phyloP scores from a whole-genome alignment of 2,888 invertebrate genomes.

The Diloba caeruleocephala region DNA sequence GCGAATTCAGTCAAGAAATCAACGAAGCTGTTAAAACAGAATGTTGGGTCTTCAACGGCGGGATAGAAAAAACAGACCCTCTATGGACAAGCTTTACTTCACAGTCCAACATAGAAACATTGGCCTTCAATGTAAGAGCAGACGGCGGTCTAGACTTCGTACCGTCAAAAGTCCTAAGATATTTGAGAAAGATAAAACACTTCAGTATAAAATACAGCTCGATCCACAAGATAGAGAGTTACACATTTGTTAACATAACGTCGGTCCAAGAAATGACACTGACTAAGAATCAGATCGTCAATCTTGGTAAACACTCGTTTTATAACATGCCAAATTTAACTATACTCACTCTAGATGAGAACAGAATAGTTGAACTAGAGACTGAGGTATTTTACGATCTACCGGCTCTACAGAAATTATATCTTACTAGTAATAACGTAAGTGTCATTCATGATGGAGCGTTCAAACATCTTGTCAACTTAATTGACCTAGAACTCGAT shows the following conservation, averaged over 20 bases:
- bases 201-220: slow-evolving; percentile 93
- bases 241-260: slow-evolving; percentile 93
- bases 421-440: slow-evolving; percentile 96
- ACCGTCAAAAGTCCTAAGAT: slow-evolving; percentile 92
- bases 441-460: slow-evolving; percentile 95
- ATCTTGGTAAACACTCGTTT: slow-evolving; percentile 91
- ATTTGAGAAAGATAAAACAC: slow-evolving; percentile 90
- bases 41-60: slow-evolving; percentile 93
- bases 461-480: slow-evolving; percentile 92
- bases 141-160: slow-evolving; percentile 92
- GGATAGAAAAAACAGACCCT: slow-evolving; percentile 91
- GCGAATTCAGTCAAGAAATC: slow-evolving; percentile 88
- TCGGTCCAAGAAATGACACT: slow-evolving; percentile 92
- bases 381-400: slow-evolving; percentile 93
- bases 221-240: slow-evolving; percentile 91
- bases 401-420: slow-evolving; percentile 92
- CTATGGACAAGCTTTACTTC: slow-evolving; percentile 93
- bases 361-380: slow-evolving; percentile 92
- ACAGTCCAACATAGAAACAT: slow-evolving; percentile 91
- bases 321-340: slow-evolving; percentile 92
- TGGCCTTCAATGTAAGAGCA: slow-evolving; percentile 92
- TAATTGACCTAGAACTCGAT: slow-evolving; percentile 94
- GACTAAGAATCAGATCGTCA: slow-evolving; percentile 91
- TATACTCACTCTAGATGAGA: slow-evolving; percentile 92
- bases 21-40: slow-evolving; percentile 92